A percentile compares a stretch with the other conserved stretches of the same genome.
Evolutionary conservation across 2,888 invertebrate genomes (phyloP).

Genomic region (Polymixis lichenea): DNA sequence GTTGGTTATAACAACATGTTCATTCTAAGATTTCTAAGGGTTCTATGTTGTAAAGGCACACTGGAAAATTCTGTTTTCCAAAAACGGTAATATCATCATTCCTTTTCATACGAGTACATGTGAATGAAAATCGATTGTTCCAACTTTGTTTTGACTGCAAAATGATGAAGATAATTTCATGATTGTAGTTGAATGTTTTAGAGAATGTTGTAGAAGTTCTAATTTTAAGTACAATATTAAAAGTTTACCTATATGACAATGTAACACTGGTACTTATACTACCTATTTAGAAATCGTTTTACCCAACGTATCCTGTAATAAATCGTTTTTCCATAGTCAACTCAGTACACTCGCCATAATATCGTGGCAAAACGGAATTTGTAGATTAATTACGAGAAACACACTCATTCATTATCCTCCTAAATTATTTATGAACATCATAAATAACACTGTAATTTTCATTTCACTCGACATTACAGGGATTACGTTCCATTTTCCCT

Average conservation of each 20-base stretch:
- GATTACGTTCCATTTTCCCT: constrained; percentile 79
- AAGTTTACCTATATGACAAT: too few species aligned
- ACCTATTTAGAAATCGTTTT: background rate
- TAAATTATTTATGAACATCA: constrained; percentile 57
- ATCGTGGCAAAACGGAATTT: constrained; percentile 21
- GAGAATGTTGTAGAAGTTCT: background rate
- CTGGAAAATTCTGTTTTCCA: background rate
- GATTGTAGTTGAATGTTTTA: background rate
- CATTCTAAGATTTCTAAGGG: background rate
- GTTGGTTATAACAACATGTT: constrained; percentile 7
- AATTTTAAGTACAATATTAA: too few species aligned
- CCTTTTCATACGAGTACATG: background rate
- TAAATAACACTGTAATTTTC: constrained; percentile 78
- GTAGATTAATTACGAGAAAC: constrained; percentile 39
- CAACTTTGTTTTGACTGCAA: background rate
- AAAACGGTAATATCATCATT: background rate
- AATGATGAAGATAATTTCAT: background rate
- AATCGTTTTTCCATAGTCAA: background rate
- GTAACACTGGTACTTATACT: too few species aligned
- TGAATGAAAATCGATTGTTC: background rate
- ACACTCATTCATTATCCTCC: constrained; percentile 49
- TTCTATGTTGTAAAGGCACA: background rate
- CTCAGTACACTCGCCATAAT: constrained; percentile 10
- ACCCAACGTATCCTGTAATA: background rate
- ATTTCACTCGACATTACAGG: constrained; percentile 79